Evolutionary conservation across 2,888 invertebrate species (phyloP).

Genomic region (Thecocarcelia acutangulata): DNA sequence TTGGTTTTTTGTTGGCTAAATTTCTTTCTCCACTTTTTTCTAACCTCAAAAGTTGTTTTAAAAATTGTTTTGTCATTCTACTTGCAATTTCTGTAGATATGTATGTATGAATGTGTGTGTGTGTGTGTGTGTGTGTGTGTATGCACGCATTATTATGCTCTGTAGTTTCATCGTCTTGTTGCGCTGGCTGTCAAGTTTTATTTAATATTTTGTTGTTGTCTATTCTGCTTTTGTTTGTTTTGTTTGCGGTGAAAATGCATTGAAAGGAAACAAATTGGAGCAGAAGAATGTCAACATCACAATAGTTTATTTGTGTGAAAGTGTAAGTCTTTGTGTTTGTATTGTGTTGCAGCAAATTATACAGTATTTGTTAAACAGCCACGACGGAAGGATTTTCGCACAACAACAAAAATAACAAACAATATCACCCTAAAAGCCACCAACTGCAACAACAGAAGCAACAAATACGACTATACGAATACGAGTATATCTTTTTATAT

Average conservation of each 20-base stretch:
- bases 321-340: constrained; percentile 27
- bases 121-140: no score
- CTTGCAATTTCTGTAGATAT: constrained; percentile 55
- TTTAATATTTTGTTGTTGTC: constrained; percentile 12
- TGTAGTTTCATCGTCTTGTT: constrained; percentile 28
- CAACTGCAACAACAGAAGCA: constrained; percentile 37
- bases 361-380: constrained; percentile 54
- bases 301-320: constrained; percentile 39
- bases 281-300: constrained; percentile 63
- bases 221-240: constrained; percentile 24
- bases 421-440: constrained; percentile 10
- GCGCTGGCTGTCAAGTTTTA: constrained; percentile 27
- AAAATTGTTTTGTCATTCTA: constrained; percentile 53
- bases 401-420: constrained; percentile 36
- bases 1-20: constrained; percentile 1
- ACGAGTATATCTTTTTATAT: no score
- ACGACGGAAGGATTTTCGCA: constrained; percentile 55
- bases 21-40: not conserved
- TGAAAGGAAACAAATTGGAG: constrained; percentile 66
- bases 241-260: constrained; percentile 61
- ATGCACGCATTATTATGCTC: constrained; percentile 42
- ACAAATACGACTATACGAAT: no score
- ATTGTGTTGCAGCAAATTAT: constrained; percentile 53
- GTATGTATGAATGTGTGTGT: no score
- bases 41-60: constrained; percentile 52